Conservation (phyloP, 2,888 invertebrate genomes). For the Euzophera pinguis region DNA sequence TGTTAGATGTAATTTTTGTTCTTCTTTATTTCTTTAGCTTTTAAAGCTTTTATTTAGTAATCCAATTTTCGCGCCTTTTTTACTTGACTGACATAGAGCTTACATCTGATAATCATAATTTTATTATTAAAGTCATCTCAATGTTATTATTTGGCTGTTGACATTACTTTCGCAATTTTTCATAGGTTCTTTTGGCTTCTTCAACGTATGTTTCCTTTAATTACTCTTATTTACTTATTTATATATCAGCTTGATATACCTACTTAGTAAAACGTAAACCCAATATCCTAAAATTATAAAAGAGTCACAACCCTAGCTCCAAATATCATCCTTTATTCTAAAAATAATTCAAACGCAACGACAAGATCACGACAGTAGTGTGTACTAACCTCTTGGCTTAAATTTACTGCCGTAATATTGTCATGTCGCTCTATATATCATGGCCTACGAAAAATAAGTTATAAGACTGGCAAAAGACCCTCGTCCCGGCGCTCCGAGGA, state of each 20-base stretch:
- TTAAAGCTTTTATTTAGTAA: background rate
- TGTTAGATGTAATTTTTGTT: too few species aligned
- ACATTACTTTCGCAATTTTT: too few species aligned
- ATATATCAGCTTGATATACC: too few species aligned
- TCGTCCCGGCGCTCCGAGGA: constrained; percentile 42
- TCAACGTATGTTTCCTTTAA: too few species aligned
- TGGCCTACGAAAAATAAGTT: constrained; percentile 48
- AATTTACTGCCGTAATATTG: constrained; percentile 25
- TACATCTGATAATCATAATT: too few species aligned
- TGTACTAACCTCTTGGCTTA: constrained; percentile 13
- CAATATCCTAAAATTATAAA: too few species aligned
- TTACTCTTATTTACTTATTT: too few species aligned
- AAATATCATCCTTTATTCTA: background rate
- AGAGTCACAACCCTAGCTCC: background rate
- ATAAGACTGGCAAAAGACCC: constrained; percentile 49
- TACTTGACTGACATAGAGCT: background rate
- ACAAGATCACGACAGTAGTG: constrained; percentile 4
- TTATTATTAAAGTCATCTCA: too few species aligned
- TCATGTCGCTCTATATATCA: constrained; percentile 39
- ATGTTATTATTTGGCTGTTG: too few species aligned
- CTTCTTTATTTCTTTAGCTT: background rate
- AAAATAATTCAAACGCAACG: constrained; percentile 2
- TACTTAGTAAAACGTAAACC: too few species aligned
- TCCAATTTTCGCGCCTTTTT: background rate
- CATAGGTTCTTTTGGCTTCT: too few species aligned